Conservation (phyloP, 2,113 vertebrate species). For the Oplegnathus fasciatus region DNA sequence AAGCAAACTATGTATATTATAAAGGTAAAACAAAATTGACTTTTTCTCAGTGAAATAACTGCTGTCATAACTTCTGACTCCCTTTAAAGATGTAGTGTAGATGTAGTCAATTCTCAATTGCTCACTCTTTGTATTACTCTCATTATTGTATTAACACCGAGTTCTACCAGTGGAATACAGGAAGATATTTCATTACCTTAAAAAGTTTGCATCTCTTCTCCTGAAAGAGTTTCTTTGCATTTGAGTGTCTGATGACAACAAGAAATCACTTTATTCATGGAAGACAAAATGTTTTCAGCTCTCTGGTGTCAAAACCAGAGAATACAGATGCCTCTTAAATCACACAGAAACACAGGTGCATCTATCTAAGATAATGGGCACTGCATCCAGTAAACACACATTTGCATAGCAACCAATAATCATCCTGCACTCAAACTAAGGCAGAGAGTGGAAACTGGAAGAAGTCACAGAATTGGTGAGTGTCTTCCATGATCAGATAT, state of each 20-base stretch:
- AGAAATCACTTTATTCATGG: background rate
- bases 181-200: too few relatives aligned
- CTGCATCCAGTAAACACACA: background rate
- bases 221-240: background rate
- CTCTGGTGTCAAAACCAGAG: background rate
- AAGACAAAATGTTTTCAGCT: background rate
- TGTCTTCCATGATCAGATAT: background rate
- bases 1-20: too few relatives aligned
- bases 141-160: too few relatives aligned
- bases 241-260: background rate
- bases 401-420: slow-evolving; percentile 1
- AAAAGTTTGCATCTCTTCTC: too few relatives aligned
- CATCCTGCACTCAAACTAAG: background rate
- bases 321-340: background rate
- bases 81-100: too few relatives aligned
- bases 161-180: too few relatives aligned
- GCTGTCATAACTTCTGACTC: too few relatives aligned
- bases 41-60: too few relatives aligned
- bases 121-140: too few relatives aligned
- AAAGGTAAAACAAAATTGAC: too few relatives aligned
- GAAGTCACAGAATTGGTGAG: background rate
- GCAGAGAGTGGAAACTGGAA: too few relatives aligned
- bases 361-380: background rate
- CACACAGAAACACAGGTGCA: background rate
- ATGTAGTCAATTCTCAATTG: too few relatives aligned